Conservation (phyloP, 2,888 invertebrate genomes). For the Spilarctia lutea region DNA sequence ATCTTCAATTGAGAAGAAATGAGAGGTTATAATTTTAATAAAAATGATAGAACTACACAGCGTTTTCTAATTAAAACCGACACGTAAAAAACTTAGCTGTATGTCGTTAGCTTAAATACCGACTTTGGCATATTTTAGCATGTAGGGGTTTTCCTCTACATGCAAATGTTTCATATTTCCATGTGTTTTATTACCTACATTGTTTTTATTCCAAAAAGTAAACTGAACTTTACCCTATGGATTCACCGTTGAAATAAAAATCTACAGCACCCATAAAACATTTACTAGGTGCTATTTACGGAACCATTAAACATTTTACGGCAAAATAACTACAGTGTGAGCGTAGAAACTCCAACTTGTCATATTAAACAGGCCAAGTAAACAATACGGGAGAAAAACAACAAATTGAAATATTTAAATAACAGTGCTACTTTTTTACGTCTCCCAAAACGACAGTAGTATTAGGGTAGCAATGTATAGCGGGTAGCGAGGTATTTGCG, state of each 20-base stretch:
- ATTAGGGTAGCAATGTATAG: conserved; percentile 17
- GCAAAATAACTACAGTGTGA: conserved; percentile 35
- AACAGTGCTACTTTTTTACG: conserved; percentile 43
- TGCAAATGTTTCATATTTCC: not conserved
- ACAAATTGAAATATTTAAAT: conserved; percentile 47
- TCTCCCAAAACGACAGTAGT: conserved; percentile 34
- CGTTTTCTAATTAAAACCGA: not conserved
- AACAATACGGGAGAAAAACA: conserved; percentile 34
- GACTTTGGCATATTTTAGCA: not conserved
- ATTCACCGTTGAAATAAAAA: conserved; percentile 8
- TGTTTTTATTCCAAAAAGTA: not conserved
- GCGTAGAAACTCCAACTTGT: conserved; percentile 26
- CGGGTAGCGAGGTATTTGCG: not conserved
- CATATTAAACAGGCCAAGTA: conserved; percentile 36
- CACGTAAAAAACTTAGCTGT: not conserved
- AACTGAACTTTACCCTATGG: not conserved
- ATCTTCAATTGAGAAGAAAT: not conserved
- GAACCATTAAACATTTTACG: conserved; percentile 34
- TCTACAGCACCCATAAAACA: conserved; percentile 31
- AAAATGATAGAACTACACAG: not conserved
- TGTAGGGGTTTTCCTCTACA: not conserved
- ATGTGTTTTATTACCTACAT: not conserved
- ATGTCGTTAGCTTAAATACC: too few species aligned
- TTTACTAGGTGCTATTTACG: conserved; percentile 30
- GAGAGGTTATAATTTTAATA: not conserved